Evolutionary conservation across 1,140 invertebrate species (phyloP).

Genomic region (Drosophila willistoni): DNA sequence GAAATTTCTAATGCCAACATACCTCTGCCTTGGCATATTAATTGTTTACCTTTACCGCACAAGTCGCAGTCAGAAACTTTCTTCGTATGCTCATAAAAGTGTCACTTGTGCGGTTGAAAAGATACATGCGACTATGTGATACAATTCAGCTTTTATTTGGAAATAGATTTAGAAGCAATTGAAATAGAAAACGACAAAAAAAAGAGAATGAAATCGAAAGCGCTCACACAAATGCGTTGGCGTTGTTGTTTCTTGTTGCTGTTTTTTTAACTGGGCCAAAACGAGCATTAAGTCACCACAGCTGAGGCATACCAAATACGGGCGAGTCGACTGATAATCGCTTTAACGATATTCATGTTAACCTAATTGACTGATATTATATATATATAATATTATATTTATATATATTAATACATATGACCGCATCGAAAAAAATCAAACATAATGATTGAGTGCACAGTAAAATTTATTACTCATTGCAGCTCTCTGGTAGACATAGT

Average conservation of each 20-base stretch:
- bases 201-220: constrained; percentile 77
- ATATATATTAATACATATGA: too few relatives aligned
- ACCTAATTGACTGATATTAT: too few relatives aligned
- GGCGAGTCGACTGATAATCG: constrained; percentile 38
- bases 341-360: constrained; percentile 48
- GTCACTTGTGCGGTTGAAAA: constrained; percentile 70
- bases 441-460: too few relatives aligned
- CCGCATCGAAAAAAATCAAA: too few relatives aligned
- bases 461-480: too few relatives aligned
- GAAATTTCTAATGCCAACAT: constrained; percentile 52
- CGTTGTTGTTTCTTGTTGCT: neutral
- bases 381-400: too few relatives aligned
- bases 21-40: constrained; percentile 65
- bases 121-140: constrained; percentile 59
- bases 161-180: constrained; percentile 78
- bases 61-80: constrained; percentile 58
- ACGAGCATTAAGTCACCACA: constrained; percentile 67
- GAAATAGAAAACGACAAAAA: constrained; percentile 68
- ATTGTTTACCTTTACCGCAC: constrained; percentile 51
- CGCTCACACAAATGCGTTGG: constrained; percentile 56
- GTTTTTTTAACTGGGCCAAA: constrained; percentile 64
- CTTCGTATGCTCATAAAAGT: constrained; percentile 77
- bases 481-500: too few relatives aligned
- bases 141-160: constrained; percentile 75
- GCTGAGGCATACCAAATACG: constrained; percentile 71